Evolutionary conservation across 92 coral and sea anemone genomes (phyloP).

Genomic region (Palythoa heliodiscus): DNA sequence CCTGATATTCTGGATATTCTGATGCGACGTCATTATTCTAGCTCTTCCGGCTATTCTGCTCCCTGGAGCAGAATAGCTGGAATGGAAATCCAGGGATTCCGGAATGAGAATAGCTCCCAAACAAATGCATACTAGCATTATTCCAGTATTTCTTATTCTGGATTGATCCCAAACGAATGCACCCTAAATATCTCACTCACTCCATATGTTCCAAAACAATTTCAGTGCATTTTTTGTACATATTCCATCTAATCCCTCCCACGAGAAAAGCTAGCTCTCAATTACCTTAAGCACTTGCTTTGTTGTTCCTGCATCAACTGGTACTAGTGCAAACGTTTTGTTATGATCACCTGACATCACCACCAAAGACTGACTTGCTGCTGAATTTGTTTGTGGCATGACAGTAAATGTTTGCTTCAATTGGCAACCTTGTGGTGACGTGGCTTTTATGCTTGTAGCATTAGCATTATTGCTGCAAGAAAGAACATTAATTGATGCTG

Average conservation of each 20-base stretch:
- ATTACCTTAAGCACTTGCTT: slow-evolving; percentile 11
- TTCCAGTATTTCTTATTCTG: no score
- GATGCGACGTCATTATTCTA: no score
- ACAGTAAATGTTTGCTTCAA: slow-evolving; percentile 27
- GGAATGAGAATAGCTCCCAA: no score
- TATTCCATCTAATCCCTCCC: neutral
- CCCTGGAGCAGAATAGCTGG: no score
- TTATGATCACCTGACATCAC: slow-evolving; percentile 41
- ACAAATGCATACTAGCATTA: no score
- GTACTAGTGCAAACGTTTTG: slow-evolving; percentile 40
- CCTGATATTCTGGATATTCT: no score
- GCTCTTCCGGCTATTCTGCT: no score
- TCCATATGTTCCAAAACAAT: no score
- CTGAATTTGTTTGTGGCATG: slow-evolving; percentile 14
- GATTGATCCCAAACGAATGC: no score
- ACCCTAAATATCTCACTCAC: no score
- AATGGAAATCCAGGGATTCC: no score
- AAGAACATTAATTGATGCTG: neutral
- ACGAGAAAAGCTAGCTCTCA: neutral
- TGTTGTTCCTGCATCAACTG: slow-evolving; percentile 34
- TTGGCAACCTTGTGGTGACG: slow-evolving; percentile 1
- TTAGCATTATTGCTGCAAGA: neutral
- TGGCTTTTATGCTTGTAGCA: neutral
- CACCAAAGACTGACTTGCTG: slow-evolving; percentile 8
- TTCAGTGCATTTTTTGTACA: no score